Percentiles rank a stretch among this genome's conserved stretches.
These are phyloP conservation scores for Stenchaetothrips biformis DNA, from an alignment of 2,888 invertebrate species.

Conservation along the genomic window DNA sequence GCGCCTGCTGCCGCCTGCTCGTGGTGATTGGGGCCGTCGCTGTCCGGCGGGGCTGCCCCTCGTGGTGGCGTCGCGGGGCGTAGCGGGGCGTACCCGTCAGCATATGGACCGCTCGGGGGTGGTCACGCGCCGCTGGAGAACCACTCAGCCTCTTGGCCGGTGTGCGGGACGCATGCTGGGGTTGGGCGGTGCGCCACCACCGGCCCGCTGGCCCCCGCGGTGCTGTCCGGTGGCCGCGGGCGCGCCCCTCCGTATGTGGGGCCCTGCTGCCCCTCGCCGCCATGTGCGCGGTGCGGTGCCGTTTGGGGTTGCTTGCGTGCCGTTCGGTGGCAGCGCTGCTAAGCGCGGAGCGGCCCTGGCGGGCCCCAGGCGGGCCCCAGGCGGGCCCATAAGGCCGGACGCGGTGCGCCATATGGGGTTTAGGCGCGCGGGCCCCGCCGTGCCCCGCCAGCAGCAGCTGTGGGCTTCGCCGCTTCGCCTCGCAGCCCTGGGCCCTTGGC, in stretches of 20 bases:
- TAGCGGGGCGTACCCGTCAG: slow-evolving; percentile 17
- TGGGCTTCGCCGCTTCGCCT: background rate
- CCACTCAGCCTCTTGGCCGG: background rate
- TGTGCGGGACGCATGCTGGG: background rate
- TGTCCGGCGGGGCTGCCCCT: slow-evolving; percentile 42
- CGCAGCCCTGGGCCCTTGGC: too few relatives aligned
- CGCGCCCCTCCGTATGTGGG: background rate
- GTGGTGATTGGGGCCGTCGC: slow-evolving; percentile 15
- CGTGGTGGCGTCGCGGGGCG: slow-evolving; percentile 43
- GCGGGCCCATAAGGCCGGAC: too few relatives aligned
- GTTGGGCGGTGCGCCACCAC: background rate
- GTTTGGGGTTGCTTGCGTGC: background rate
- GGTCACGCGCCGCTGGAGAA: background rate
- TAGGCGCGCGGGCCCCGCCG: background rate
- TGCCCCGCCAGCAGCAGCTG: slow-evolving; percentile 36
- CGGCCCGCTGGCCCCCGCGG: background rate
- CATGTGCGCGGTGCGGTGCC: background rate
- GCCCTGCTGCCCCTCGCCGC: background rate
- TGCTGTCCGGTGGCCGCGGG: slow-evolving; percentile 26
- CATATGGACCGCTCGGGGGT: background rate
- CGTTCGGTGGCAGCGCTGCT: background rate
- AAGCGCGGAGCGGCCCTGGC: too few relatives aligned
- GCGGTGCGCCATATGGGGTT: too few relatives aligned
- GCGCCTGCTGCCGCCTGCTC: too few relatives aligned
- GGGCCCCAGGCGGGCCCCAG: too few relatives aligned